Base-by-base conservation (phyloP, 2,888 invertebrate genomes). In the Sturmia bella region DNA sequence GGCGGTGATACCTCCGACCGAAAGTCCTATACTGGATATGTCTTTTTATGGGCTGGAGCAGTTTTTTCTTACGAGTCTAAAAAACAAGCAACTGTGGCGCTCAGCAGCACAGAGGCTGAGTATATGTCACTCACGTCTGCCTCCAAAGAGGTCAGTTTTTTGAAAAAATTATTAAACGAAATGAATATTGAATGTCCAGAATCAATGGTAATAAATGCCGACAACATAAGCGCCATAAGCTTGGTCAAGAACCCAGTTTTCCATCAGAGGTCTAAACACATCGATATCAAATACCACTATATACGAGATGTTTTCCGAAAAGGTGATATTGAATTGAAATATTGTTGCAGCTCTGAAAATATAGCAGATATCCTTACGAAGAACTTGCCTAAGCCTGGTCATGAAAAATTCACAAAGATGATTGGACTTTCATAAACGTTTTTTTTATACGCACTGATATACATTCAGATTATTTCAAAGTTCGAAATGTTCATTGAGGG, bases 21-120 rank as follows among this genome's bases (percentile, higher is more conserved):
- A 24, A 85, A 84, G 15, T 84, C 85, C 6, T 85, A 82, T 56
- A 76, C 82, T 3, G 77, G 81, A 9, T 80, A 76, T 57, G 68
- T 52, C 19, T 82, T 84, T 48, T 17, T 83, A 11, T 24, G 68
- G 1, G 84, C 75, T 17, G 84, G 84, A 4, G 45, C 78, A 2
- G 76, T 37, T 11, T 75, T 84, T n/a, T n/a, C n/a, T n/a, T n/a
- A n/a, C n/a, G n/a, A n/a, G n/a, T 37, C 82, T 78, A 2, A 83
- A 77, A 80, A 80, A 85, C 41, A 45, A 15, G 76, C 77, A 0
- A 83, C 78, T 37, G 84, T 83, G 83, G 15, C 37, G 45, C 11
- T 56, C 78, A 12, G 85, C 81, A 0, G 84, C 85, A 1, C 59
- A 83, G 15, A 66, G 24, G n/a, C n/a, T n/a, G n/a, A n/a, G n/a